These are phyloP conservation scores for Gonatopus flavifemur DNA, from an alignment of 1,140 invertebrate species.

Conservation along the genomic window DNA sequence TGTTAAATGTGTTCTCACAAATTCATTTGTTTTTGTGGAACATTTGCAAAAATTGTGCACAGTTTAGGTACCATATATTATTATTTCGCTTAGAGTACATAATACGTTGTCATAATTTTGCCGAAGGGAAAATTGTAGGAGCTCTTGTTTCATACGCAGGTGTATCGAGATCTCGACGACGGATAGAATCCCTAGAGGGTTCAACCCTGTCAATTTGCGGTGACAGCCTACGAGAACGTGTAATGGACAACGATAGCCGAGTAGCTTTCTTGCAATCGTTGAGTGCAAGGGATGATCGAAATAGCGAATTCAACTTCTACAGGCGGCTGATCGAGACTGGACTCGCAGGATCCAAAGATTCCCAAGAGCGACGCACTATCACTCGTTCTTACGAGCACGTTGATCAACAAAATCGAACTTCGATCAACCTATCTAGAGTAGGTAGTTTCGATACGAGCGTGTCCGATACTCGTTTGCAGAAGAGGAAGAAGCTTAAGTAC, in stretches of 20 bases:
- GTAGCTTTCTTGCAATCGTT: slow-evolving; percentile 16
- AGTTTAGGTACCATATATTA: too few relatives aligned
- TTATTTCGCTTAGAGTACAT: too few relatives aligned
- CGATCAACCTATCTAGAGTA: not conserved
- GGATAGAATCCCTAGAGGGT: slow-evolving; percentile 32
- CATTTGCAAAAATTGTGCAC: too few relatives aligned
- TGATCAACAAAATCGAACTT: not conserved
- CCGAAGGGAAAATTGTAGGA: too few relatives aligned
- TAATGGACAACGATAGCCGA: slow-evolving; percentile 25
- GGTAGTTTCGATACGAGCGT: not conserved
- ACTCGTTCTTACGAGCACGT: slow-evolving; percentile 14
- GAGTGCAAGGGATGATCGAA: slow-evolving; percentile 42
- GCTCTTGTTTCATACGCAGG: too few relatives aligned
- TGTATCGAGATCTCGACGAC: slow-evolving; percentile 23
- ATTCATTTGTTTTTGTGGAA: too few relatives aligned
- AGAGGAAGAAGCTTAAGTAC: slow-evolving; percentile 17
- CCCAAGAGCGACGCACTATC: not conserved
- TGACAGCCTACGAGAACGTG: slow-evolving; percentile 34
- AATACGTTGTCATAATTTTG: too few relatives aligned
- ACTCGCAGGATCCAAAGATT: slow-evolving; percentile 10
- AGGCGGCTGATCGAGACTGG: slow-evolving; percentile 31
- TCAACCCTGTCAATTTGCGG: slow-evolving; percentile 45
- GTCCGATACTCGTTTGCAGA: slow-evolving; percentile 17
- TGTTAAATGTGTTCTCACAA: too few relatives aligned
- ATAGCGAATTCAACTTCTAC: slow-evolving; percentile 45